These are phyloP conservation scores for Balanococcus diminutus DNA, from an alignment of 2,888 invertebrate genomes.

Conservation along the genomic window DNA sequence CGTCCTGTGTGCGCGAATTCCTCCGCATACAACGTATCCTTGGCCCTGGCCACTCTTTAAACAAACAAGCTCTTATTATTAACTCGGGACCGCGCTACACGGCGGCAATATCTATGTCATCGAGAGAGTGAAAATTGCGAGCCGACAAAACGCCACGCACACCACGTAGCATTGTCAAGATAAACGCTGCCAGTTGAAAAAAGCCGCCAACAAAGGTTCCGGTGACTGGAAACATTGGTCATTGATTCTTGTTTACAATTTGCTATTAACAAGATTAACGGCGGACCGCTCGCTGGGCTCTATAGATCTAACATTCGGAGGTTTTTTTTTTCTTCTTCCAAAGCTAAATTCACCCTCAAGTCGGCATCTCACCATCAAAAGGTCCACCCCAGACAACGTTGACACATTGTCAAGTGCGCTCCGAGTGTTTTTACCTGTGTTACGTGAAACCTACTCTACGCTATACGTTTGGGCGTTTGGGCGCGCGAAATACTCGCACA, in stretches of 20 bases:
- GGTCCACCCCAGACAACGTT: background rate
- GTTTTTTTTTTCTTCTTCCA: background rate
- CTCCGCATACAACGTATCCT: background rate
- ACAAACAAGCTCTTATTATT: constrained; percentile 36
- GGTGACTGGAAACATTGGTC: constrained; percentile 39
- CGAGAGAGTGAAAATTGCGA: background rate
- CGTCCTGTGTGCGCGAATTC: background rate
- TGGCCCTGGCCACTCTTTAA: background rate
- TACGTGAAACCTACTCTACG: background rate
- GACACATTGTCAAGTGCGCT: constrained; percentile 18
- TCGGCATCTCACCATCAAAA: background rate
- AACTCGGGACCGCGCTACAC: background rate
- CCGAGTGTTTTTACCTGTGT: constrained; percentile 18
- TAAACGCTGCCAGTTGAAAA: constrained; percentile 12
- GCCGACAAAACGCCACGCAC: constrained; percentile 31
- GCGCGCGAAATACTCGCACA: background rate
- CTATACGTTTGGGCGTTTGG: background rate
- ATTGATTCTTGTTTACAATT: constrained; percentile 44
- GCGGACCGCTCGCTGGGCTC: constrained; percentile 28
- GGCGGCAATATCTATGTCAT: background rate
- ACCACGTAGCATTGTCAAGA: background rate
- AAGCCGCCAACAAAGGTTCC: constrained; percentile 37
- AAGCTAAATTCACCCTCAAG: background rate
- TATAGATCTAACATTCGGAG: background rate
- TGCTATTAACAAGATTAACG: constrained; percentile 49